phyloP scores from a whole-genome alignment of 2,888 invertebrate species.

The Taenaris catops region DNA sequence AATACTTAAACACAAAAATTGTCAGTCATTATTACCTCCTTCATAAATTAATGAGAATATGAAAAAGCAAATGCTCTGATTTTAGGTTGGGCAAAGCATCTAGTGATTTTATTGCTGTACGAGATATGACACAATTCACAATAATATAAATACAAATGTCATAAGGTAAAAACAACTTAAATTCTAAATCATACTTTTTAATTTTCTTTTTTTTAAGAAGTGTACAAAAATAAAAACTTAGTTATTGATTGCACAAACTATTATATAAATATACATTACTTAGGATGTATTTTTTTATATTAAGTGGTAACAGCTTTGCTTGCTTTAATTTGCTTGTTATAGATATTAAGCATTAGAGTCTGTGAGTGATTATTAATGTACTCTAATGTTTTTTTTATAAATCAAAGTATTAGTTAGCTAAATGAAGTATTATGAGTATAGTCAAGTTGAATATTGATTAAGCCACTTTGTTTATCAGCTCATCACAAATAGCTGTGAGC shows the following conservation, averaged over 20 bases:
- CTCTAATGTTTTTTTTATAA: slow-evolving; percentile 40
- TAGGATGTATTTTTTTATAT: slow-evolving; percentile 38
- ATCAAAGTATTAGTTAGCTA: slow-evolving; percentile 49
- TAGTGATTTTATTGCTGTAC: slow-evolving; percentile 17
- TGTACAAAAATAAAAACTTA: slow-evolving; percentile 24
- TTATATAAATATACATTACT: slow-evolving; percentile 38
- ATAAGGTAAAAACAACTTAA: slow-evolving; percentile 31
- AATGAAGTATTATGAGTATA: slow-evolving; percentile 39
- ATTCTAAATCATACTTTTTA: slow-evolving; percentile 5
- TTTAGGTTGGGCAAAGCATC: slow-evolving; percentile 27
- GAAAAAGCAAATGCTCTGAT: slow-evolving; percentile 9
- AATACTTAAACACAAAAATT: background rate
- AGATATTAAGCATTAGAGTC: slow-evolving; percentile 24
- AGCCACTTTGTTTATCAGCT: slow-evolving; percentile 87
- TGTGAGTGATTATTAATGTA: slow-evolving; percentile 30
- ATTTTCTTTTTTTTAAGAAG: slow-evolving; percentile 9
- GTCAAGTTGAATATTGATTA: too few relatives aligned
- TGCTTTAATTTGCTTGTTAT: slow-evolving; percentile 25
- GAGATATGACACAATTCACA: slow-evolving; percentile 21
- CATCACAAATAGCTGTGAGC: slow-evolving; percentile 95
- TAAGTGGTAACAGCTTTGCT: slow-evolving; percentile 54
- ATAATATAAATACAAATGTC: slow-evolving; percentile 42
- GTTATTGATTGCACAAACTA: slow-evolving; percentile 55
- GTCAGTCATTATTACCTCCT: slow-evolving; percentile 11
- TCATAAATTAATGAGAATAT: slow-evolving; percentile 10